A percentile compares a stretch with the other conserved stretches of the same genome.
Evolutionary conservation across 2,113 vertebrate species (phyloP).

Genomic region (Albula glossodonta): DNA sequence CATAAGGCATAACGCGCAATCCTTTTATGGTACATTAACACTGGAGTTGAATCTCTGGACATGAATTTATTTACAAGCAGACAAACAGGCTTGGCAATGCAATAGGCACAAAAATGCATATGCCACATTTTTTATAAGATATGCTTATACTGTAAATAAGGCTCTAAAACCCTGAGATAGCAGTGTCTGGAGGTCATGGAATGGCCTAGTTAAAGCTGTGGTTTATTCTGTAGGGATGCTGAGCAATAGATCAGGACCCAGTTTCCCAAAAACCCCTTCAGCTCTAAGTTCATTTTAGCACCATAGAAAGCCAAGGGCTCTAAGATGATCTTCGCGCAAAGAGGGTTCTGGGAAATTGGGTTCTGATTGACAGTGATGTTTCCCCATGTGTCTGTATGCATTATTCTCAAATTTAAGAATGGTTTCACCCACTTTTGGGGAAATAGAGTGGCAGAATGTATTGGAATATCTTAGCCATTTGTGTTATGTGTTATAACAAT

Average conservation of each 20-base stretch:
- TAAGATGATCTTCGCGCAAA: no score
- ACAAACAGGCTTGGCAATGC: constrained; percentile 10
- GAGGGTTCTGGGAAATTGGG: no score
- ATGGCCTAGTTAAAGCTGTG: neutral
- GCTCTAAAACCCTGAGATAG: constrained; percentile 33
- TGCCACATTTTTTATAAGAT: constrained; percentile 32
- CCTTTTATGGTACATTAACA: no score
- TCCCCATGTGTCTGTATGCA: neutral
- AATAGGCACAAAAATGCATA: constrained; percentile 19
- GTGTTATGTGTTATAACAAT: no score
- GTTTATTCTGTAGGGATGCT: neutral
- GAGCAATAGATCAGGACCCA: neutral
- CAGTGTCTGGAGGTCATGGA: constrained; percentile 13
- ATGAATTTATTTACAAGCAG: neutral
- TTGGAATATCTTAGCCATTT: no score
- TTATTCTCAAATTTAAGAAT: constrained; percentile 29
- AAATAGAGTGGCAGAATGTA: neutral
- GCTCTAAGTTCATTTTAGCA: no score
- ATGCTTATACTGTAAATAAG: constrained; percentile 49
- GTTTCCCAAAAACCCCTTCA: no score
- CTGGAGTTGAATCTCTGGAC: neutral
- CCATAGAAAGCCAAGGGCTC: no score
- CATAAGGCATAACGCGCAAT: neutral
- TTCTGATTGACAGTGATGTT: neutral
- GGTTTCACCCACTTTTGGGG: neutral